Percentiles rank a stretch among this genome's conserved stretches.
These are phyloP conservation scores for Tetraodon nigroviridis DNA, from an alignment of 2,113 vertebrate species.

Conservation along the genomic window DNA sequence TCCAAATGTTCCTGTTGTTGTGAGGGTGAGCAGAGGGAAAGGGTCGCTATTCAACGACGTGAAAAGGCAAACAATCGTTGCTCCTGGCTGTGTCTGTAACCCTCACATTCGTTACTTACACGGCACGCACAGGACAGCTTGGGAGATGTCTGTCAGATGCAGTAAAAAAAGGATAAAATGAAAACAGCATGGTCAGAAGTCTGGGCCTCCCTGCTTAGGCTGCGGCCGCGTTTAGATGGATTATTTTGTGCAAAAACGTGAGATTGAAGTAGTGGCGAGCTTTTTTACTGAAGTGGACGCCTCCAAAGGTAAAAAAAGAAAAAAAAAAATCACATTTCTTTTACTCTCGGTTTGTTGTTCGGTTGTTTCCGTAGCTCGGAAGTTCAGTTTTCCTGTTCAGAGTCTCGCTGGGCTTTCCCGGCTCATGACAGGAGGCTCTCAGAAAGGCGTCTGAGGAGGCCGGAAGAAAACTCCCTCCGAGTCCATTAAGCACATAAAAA, in stretches of 20 bases:
- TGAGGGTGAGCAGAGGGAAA: neutral
- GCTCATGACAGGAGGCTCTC: conserved; percentile 6
- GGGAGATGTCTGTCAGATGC: no score
- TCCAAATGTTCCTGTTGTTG: neutral
- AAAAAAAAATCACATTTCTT: conserved; percentile 16
- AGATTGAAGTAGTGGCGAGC: conserved; percentile 1
- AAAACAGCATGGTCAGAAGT: no score
- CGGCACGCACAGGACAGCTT: no score
- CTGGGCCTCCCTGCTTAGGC: no score
- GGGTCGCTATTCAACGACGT: no score
- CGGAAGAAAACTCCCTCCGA: neutral
- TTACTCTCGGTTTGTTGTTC: conserved; percentile 29
- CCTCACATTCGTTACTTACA: no score
- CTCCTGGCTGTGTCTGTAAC: no score
- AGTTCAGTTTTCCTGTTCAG: conserved; percentile 22
- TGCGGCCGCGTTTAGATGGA: no score
- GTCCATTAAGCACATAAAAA: conserved; percentile 1
- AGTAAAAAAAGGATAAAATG: no score
- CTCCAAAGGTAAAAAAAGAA: no score
- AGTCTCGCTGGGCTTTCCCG: conserved; percentile 17
- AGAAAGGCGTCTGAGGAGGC: conserved; percentile 17
- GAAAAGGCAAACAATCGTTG: no score
- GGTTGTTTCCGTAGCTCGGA: conserved; percentile 20
- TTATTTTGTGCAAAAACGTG: no score
- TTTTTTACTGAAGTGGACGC: conserved; percentile 23